Evolutionary conservation across 2,113 vertebrate species (phyloP).

Genomic region (Hippocampus comes): DNA sequence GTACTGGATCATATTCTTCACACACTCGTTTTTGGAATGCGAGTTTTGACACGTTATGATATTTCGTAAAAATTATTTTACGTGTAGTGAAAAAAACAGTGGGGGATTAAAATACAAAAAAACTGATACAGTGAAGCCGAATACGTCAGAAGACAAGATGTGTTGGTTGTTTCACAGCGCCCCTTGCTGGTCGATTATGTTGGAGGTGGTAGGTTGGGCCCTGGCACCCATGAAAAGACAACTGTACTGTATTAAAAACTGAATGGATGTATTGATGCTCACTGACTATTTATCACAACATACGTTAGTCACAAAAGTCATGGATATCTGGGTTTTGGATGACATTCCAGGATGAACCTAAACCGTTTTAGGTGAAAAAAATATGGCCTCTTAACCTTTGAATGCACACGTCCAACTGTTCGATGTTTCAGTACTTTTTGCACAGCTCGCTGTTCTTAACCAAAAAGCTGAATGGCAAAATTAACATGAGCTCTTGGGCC

Average conservation of each 20-base stretch:
- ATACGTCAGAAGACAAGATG: neutral
- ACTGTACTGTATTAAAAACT: neutral
- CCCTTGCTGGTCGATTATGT: constrained; percentile 46
- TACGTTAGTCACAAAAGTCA: no score
- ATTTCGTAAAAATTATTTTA: neutral
- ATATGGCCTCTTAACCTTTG: no score
- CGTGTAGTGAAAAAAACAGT: neutral
- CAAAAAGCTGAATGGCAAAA: no score
- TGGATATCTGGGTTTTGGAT: no score
- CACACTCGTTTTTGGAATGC: neutral
- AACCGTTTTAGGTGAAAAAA: no score
- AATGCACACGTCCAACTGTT: no score
- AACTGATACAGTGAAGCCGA: neutral
- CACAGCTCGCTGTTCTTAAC: no score
- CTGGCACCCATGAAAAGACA: neutral
- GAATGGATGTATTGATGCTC: neutral
- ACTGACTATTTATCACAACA: neutral
- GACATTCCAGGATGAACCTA: no score
- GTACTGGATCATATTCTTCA: neutral
- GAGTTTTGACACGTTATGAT: neutral
- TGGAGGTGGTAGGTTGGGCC: neutral
- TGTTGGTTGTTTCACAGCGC: constrained; percentile 45
- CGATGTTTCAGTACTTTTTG: no score
- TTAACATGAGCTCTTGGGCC: no score
- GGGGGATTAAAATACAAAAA: neutral